Percentiles rank a stretch among this genome's conserved stretches.
Conservation (phyloP, 30 jellyfish, hydroid and myxozoan species). For the Sanderia malayensis region DNA sequence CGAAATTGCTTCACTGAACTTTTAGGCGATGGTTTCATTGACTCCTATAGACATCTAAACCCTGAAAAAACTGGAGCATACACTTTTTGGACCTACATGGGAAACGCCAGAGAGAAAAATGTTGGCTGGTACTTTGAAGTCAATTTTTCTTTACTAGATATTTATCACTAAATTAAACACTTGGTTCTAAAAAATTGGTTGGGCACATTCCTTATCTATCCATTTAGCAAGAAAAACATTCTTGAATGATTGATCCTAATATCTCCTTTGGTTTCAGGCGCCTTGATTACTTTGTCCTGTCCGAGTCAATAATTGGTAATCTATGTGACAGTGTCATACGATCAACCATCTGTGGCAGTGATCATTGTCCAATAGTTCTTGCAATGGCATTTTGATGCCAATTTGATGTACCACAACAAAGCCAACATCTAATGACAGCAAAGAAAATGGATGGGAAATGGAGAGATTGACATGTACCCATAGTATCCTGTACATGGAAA, state of each 20-base stretch:
- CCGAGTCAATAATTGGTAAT: constrained; percentile 50
- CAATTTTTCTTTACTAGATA: too few species aligned
- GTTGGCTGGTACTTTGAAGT: constrained; percentile 92
- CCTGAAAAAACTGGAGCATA: constrained; percentile 73
- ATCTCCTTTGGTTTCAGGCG: constrained; percentile 69
- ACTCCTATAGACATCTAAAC: constrained; percentile 73
- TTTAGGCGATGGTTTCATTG: constrained; percentile 82
- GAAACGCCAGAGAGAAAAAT: constrained; percentile 84
- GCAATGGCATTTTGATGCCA: too few species aligned
- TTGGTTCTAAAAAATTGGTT: too few species aligned
- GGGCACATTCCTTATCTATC: too few species aligned
- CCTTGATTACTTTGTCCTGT: constrained; percentile 86
- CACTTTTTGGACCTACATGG: constrained; percentile 96
- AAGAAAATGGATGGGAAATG: too few species aligned
- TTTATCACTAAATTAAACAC: too few species aligned
- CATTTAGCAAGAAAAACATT: too few species aligned
- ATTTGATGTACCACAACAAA: too few species aligned
- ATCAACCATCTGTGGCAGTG: constrained; percentile 84
- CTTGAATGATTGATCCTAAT: too few species aligned
- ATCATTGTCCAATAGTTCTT: constrained; percentile 93
- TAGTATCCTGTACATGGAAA: too few species aligned
- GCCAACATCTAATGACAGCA: too few species aligned
- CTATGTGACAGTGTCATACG: constrained; percentile 79
- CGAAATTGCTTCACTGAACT: constrained; percentile 78
- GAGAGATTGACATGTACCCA: too few species aligned